Evolutionary conservation across 2,113 vertebrate species (phyloP).

Genomic region (Actenoides hombroni): DNA sequence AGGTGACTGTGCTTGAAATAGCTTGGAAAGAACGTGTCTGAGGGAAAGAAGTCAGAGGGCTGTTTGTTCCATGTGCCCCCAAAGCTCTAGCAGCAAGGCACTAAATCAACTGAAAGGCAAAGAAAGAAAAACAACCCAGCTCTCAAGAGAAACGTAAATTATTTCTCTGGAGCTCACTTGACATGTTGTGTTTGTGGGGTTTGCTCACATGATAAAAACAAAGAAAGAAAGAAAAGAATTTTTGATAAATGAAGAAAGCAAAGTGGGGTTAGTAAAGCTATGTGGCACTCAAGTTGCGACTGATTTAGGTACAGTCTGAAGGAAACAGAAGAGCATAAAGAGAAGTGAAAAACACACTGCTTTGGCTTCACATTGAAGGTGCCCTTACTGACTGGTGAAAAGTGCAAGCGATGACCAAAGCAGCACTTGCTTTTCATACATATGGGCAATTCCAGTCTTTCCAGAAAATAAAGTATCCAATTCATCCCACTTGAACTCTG

Average conservation of each 20-base stretch:
- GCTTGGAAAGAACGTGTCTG: constrained; percentile 41
- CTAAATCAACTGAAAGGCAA: constrained; percentile 21
- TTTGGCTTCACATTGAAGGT: background rate
- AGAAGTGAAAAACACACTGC: background rate
- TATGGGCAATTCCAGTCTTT: background rate
- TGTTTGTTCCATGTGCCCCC: constrained; percentile 31
- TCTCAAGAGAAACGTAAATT: constrained; percentile 38
- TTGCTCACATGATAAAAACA: background rate
- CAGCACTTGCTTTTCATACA: background rate
- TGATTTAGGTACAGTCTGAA: background rate
- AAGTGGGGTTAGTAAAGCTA: background rate
- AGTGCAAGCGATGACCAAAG: background rate
- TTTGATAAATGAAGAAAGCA: background rate
- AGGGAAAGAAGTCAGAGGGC: background rate
- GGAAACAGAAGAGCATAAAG: background rate
- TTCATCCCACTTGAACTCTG: background rate
- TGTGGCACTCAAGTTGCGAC: background rate
- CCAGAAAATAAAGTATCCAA: background rate
- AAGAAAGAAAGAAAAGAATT: background rate
- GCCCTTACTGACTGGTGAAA: background rate
- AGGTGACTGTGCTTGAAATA: constrained; percentile 8
- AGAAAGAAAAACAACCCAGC: background rate
- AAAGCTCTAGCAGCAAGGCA: constrained; percentile 13
- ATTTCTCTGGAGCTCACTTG: background rate
- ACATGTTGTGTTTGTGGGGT: background rate